Evolutionary conservation across 1,140 invertebrate genomes (phyloP).

Genomic region (Euura lappo): DNA sequence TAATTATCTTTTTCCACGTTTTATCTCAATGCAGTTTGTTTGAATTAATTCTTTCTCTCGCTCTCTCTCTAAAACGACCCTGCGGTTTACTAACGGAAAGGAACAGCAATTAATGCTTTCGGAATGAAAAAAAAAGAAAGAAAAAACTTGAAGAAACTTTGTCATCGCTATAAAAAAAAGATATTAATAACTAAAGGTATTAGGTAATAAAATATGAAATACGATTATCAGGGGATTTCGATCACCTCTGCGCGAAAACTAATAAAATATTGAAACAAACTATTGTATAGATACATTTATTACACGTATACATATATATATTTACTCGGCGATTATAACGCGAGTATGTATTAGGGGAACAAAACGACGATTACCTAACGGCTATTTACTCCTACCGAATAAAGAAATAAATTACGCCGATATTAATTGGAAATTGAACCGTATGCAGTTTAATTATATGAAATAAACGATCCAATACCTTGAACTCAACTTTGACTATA

Average conservation of each 20-base stretch:
- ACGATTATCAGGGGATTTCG: not conserved
- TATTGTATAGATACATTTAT: not conserved
- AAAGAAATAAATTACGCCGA: not conserved
- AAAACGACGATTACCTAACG: not conserved
- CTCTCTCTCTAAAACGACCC: too few species aligned
- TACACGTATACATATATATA: not conserved
- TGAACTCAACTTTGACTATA: not conserved
- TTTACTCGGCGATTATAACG: not conserved
- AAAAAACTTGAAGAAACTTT: not conserved
- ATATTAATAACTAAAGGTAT: too few species aligned
- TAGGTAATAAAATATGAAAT: not conserved
- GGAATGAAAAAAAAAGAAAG: not conserved
- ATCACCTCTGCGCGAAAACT: not conserved
- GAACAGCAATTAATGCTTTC: not conserved
- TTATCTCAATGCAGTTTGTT: not conserved
- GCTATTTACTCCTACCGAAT: not conserved
- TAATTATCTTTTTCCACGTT: not conserved
- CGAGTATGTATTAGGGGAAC: not conserved
- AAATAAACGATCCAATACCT: not conserved
- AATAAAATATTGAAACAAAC: not conserved
- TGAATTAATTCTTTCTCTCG: not conserved
- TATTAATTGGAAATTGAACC: not conserved
- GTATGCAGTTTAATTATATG: not conserved
- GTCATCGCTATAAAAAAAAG: not conserved
- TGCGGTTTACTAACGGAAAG: too few species aligned